A percentile compares a stretch with the other conserved stretches of the same genome.
These are phyloP conservation scores for Cryptomyrus ogoouensis DNA, from an alignment of 2,113 vertebrate species.

Conservation along the genomic window DNA sequence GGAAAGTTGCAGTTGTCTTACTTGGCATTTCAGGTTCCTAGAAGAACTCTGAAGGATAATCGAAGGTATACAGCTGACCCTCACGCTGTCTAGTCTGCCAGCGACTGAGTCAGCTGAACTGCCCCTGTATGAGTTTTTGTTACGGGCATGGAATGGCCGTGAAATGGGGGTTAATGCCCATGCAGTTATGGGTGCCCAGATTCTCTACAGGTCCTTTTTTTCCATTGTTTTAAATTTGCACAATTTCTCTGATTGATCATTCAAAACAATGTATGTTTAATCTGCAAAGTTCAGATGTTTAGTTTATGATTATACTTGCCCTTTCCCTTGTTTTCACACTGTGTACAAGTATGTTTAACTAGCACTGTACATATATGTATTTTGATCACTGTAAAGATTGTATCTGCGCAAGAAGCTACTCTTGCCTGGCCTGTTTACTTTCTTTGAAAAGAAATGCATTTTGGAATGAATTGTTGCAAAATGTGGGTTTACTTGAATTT, in stretches of 20 bases:
- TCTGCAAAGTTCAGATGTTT: conserved; percentile 12
- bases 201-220: neutral
- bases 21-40: neutral
- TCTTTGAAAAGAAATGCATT: neutral
- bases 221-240: neutral
- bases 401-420: neutral
- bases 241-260: conserved; percentile 8
- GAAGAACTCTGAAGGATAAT: neutral
- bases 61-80: neutral
- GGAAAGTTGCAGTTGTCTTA: conserved; percentile 29
- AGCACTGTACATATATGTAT: neutral
- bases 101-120: neutral
- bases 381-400: conserved; percentile 12
- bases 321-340: conserved; percentile 1
- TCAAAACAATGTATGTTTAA: neutral
- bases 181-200: neutral
- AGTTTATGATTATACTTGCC: neutral
- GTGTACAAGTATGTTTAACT: conserved; percentile 4
- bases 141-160: neutral
- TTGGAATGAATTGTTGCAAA: conserved; percentile 14
- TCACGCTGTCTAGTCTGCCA: neutral
- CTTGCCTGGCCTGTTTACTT: neutral
- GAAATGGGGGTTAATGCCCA: neutral
- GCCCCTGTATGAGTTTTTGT: neutral
- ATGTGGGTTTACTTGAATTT: neutral